Conservation (phyloP, 2,797 vertebrate genomes). For the Rhynchotus rufescens region DNA sequence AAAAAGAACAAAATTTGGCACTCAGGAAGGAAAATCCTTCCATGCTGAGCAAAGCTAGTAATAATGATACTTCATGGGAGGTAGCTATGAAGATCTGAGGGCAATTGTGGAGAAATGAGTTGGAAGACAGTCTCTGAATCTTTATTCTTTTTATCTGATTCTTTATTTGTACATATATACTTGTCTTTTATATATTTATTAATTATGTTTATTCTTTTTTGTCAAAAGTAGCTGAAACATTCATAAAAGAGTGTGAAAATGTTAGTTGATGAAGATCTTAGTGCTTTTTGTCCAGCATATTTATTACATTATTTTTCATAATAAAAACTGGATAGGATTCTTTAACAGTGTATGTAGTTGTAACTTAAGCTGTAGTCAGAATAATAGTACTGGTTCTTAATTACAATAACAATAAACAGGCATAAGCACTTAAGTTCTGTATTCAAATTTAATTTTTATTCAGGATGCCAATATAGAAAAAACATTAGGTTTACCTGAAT, state of each 20-base stretch:
- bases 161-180: background rate
- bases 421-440: background rate
- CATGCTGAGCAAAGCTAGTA: background rate
- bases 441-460: background rate
- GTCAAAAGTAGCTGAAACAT: background rate
- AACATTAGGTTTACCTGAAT: background rate
- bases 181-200: background rate
- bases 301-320: background rate
- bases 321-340: background rate
- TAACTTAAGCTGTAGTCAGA: background rate
- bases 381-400: background rate
- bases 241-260: background rate
- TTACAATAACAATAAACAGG: background rate
- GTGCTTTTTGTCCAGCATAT: background rate
- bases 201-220: background rate
- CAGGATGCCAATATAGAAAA: background rate
- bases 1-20: background rate
- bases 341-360: background rate
- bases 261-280: background rate
- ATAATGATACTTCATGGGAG: background rate
- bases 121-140: background rate
- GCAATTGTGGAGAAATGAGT: background rate
- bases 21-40: background rate
- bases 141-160: background rate
- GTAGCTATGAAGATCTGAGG: background rate